Evolutionary conservation across 2,888 invertebrate species (phyloP).

Genomic region (Melanargia galathea): DNA sequence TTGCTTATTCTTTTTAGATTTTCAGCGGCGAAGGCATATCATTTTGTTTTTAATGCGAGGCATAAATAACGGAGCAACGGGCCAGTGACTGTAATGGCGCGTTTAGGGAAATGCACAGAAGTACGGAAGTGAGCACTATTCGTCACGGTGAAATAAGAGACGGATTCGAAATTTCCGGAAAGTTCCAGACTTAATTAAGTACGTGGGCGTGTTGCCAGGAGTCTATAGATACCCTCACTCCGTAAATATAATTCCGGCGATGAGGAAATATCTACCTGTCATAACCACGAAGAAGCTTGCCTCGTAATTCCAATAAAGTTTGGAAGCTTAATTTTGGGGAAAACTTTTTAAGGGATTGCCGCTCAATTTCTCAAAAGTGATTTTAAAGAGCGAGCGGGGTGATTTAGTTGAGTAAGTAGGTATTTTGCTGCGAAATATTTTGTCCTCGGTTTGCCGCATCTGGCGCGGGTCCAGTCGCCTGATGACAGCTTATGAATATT

Average conservation of each 20-base stretch:
- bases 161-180: constrained; percentile 42
- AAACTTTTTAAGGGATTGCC: constrained; percentile 58
- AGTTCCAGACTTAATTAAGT: constrained; percentile 47
- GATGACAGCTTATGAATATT: constrained; percentile 83
- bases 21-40: constrained; percentile 81
- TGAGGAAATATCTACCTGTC: constrained; percentile 38
- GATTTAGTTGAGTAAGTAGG: constrained; percentile 69
- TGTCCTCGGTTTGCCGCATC: constrained; percentile 76
- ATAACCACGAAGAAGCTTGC: constrained; percentile 39
- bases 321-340: constrained; percentile 44
- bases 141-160: constrained; percentile 49
- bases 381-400: constrained; percentile 73
- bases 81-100: constrained; percentile 75
- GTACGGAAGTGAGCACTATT: constrained; percentile 70
- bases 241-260: constrained; percentile 34
- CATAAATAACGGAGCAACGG: constrained; percentile 77
- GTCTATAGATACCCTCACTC: constrained; percentile 24
- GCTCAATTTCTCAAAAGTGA: constrained; percentile 72
- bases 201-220: constrained; percentile 41
- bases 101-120: constrained; percentile 73
- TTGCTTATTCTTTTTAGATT: constrained; percentile 83
- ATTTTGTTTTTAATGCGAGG: constrained; percentile 80
- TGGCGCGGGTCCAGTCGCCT: constrained; percentile 79
- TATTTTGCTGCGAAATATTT: constrained; percentile 79
- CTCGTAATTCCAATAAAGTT: constrained; percentile 41